Conservation (phyloP, 2,888 invertebrate genomes). For the Mimachlamys varia region DNA sequence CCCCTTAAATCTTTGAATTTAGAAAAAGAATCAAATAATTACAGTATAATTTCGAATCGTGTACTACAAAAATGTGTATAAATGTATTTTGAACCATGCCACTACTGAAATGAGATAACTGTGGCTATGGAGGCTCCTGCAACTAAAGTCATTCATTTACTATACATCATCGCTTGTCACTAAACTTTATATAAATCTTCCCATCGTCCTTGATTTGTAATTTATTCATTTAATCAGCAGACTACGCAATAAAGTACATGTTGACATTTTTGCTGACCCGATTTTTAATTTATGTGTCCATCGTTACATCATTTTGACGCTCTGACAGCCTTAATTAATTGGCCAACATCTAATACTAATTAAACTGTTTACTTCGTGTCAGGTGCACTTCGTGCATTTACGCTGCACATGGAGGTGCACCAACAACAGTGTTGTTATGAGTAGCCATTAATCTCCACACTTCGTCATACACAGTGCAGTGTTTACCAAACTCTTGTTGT, state of each 20-base stretch:
- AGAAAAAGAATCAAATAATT: too few relatives aligned
- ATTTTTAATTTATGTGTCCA: conserved; percentile 1
- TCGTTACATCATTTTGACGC: neutral
- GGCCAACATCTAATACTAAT: neutral
- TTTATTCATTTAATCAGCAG: neutral
- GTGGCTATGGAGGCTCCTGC: too few relatives aligned
- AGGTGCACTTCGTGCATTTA: neutral
- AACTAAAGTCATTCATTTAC: too few relatives aligned
- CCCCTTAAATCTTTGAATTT: too few relatives aligned
- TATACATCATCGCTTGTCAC: too few relatives aligned
- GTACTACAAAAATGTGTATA: too few relatives aligned
- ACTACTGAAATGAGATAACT: too few relatives aligned
- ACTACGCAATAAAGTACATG: neutral
- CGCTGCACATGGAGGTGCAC: neutral
- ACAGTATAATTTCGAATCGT: too few relatives aligned
- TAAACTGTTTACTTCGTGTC: neutral
- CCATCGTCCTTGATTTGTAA: neutral
- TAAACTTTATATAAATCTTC: neutral
- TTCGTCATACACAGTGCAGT: neutral
- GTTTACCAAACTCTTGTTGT: neutral
- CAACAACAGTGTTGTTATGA: neutral
- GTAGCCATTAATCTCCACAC: neutral
- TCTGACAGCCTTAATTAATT: neutral
- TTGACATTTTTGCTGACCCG: neutral
- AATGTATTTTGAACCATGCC: too few relatives aligned